Evolutionary conservation across 2,113 vertebrate genomes (phyloP).

Genomic region (Poeciliopsis prolifica): DNA sequence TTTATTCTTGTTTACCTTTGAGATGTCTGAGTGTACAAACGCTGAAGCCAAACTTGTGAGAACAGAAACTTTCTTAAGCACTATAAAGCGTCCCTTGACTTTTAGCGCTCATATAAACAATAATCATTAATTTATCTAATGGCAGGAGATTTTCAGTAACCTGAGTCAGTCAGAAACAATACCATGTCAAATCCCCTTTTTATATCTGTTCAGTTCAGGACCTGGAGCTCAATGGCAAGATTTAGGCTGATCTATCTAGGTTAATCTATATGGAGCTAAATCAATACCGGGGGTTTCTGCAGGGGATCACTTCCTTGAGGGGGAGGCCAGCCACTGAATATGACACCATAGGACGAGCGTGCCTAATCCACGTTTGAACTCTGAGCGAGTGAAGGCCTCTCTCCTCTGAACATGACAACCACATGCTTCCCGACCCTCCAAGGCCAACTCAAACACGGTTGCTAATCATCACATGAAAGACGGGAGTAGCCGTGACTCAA

Average conservation of each 20-base stretch:
- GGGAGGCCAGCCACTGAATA: conserved; percentile 67
- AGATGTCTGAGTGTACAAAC: neutral
- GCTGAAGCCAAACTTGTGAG: conserved; percentile 25
- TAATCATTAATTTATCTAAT: conserved; percentile 57
- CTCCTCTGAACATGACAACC: conserved; percentile 60
- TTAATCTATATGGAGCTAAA: conserved; percentile 69
- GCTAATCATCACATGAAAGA: conserved; percentile 34
- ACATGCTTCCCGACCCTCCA: conserved; percentile 38
- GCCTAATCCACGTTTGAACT: conserved; percentile 78
- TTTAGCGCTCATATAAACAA: conserved; percentile 44
- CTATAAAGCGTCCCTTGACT: conserved; percentile 16
- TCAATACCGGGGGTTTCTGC: conserved; percentile 55
- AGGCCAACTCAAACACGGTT: conserved; percentile 29
- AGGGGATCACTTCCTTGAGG: conserved; percentile 67
- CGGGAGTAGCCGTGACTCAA: conserved; percentile 24
- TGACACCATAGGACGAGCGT: conserved; percentile 75
- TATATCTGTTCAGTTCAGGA: conserved; percentile 32
- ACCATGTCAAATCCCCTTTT: conserved; percentile 47
- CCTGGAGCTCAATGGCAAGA: conserved; percentile 45
- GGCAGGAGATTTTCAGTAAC: conserved; percentile 62
- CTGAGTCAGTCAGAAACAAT: conserved; percentile 50
- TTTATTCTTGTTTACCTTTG: neutral
- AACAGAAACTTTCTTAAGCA: conserved; percentile 9
- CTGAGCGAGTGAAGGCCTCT: conserved; percentile 66
- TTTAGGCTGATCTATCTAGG: conserved; percentile 38